These are phyloP conservation scores for Malthinus flaveolus DNA, from an alignment of 2,888 invertebrate species.

Conservation along the genomic window DNA sequence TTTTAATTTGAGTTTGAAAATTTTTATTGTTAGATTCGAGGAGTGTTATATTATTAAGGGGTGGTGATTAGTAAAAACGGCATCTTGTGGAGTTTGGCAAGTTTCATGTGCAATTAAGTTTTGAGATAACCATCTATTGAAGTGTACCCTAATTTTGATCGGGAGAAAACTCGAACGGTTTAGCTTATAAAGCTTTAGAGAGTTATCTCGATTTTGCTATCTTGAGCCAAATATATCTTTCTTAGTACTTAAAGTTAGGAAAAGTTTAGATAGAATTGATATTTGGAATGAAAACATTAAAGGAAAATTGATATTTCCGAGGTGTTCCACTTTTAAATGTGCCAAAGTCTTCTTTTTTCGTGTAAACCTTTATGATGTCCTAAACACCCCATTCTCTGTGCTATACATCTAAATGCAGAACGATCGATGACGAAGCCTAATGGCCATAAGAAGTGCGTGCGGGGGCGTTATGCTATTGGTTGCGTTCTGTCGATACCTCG, in stretches of 20 bases:
- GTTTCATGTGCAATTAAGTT: conserved; percentile 7
- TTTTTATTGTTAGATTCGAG: no score
- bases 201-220: conserved; percentile 3
- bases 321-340: conserved; percentile 16
- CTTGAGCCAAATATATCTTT: conserved; percentile 1
- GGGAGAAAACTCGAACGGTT: background rate
- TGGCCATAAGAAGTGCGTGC: conserved; percentile 55
- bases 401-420: conserved; percentile 29
- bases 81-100: conserved; percentile 2
- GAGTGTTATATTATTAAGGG: background rate
- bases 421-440: conserved; percentile 53
- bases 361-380: conserved; percentile 10
- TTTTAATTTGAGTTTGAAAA: no score
- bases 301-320: conserved; percentile 1
- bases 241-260: background rate
- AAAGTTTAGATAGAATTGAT: background rate
- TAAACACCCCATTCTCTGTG: conserved; percentile 26
- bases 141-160: conserved; percentile 7
- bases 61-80: conserved; percentile 4
- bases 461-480: conserved; percentile 51
- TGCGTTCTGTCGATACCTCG: conserved; percentile 47
- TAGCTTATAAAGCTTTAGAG: background rate
- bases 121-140: conserved; percentile 7
- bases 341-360: conserved; percentile 9
- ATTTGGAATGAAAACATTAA: background rate